These are phyloP conservation scores for Rhadinocentrus ornatus DNA, from an alignment of 2,797 vertebrate genomes.

Conservation along the genomic window DNA sequence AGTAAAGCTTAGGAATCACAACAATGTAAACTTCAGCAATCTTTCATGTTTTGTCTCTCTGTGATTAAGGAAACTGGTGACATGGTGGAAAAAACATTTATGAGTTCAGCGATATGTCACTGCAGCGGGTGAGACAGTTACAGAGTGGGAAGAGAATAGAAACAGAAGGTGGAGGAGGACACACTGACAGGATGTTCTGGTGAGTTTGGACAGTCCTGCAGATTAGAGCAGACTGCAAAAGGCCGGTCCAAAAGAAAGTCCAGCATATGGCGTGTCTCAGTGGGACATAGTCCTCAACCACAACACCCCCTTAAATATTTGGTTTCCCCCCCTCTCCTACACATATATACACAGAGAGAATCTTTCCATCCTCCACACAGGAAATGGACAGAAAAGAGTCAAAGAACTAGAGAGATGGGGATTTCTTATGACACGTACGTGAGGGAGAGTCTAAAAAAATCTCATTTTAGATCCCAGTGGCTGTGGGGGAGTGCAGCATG, in stretches of 20 bases:
- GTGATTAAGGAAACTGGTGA: neutral
- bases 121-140: neutral
- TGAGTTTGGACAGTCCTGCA: conserved; percentile 45
- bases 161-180: conserved; percentile 38
- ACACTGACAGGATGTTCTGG: conserved; percentile 40
- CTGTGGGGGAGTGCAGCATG: conserved; percentile 40
- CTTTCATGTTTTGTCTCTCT: neutral
- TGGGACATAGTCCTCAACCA: conserved; percentile 49
- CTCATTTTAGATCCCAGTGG: conserved; percentile 18
- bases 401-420: neutral
- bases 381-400: conserved; percentile 14
- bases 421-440: conserved; percentile 16
- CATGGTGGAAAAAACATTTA: neutral
- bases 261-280: conserved; percentile 65
- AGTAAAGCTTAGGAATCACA: conserved; percentile 10
- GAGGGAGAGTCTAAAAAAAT: conserved; percentile 22
- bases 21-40: neutral
- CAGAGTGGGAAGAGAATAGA: conserved; percentile 12
- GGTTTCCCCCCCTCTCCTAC: conserved; percentile 36
- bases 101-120: neutral
- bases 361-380: conserved; percentile 4
- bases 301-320: conserved; percentile 61
- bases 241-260: conserved; percentile 34
- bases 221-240: conserved; percentile 45
- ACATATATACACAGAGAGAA: conserved; percentile 7